Percentiles rank a stretch among this genome's conserved stretches.
These are phyloP conservation scores for Troides helena DNA, from an alignment of 2,888 invertebrate species.

Conservation along the genomic window DNA sequence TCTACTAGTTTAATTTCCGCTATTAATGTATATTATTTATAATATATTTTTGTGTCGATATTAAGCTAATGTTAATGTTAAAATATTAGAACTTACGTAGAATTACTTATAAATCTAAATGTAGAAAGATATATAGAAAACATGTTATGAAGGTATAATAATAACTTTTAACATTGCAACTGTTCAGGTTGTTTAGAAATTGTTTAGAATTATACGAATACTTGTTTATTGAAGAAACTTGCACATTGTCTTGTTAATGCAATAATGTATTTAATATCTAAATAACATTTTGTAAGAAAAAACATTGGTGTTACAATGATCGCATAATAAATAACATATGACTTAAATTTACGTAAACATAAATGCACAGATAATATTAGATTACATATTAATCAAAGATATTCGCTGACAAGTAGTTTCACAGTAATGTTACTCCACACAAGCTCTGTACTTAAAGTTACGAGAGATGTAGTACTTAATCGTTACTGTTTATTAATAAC, in stretches of 20 bases:
- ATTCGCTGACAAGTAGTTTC: no score
- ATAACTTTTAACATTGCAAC: neutral
- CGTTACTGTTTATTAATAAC: constrained; percentile 28
- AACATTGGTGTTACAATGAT: no score
- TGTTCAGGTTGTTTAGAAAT: neutral
- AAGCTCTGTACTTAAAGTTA: neutral
- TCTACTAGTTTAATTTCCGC: neutral
- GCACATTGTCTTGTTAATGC: neutral
- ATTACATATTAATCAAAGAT: no score
- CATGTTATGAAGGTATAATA: neutral
- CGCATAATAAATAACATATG: no score
- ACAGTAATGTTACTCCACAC: no score
- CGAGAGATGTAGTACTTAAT: constrained; percentile 22
- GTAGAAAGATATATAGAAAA: neutral
- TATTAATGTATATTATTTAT: neutral
- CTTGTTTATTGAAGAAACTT: neutral
- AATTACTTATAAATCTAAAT: neutral
- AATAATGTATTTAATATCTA: neutral
- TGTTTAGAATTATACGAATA: no score
- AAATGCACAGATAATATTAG: no score
- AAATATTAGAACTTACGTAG: neutral
- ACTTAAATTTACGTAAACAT: no score
- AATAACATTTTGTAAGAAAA: no score
- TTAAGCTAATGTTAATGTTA: neutral
- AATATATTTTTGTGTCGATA: neutral